phyloP scores from a whole-genome alignment of 2,113 vertebrate species.

The Gopherus flavomarginatus region DNA sequence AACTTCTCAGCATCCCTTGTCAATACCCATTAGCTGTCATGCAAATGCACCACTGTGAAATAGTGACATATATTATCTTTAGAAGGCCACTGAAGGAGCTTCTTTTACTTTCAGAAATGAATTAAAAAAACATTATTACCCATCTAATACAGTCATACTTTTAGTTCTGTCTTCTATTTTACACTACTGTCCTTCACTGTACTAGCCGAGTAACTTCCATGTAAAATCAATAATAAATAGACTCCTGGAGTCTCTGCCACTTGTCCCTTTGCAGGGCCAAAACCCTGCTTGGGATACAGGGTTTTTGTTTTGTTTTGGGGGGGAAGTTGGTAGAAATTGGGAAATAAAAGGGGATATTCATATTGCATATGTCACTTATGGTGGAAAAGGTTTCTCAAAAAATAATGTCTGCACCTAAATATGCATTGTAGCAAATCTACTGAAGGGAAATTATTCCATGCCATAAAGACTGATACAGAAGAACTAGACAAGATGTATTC shows the following conservation, averaged over 20 bases:
- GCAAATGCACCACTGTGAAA: neutral
- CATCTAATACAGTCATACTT: neutral
- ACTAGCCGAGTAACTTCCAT: neutral
- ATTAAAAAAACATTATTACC: neutral
- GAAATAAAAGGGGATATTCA: neutral
- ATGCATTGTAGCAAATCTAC: fast-evolving
- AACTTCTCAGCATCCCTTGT: neutral
- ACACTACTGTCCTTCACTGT: neutral
- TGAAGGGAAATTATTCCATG: neutral
- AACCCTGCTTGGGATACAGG: neutral
- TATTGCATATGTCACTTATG: neutral
- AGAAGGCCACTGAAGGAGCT: neutral
- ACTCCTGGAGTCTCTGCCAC: neutral
- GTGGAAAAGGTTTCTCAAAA: neutral
- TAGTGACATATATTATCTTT: neutral
- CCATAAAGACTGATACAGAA: neutral
- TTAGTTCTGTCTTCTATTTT: neutral
- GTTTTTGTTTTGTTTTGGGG: neutral
- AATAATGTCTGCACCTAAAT: neutral
- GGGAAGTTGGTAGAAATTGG: neutral
- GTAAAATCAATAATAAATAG: neutral
- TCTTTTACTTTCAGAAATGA: neutral
- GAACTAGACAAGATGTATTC: neutral
- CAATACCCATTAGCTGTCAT: neutral
- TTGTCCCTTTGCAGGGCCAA: neutral